These are phyloP conservation scores for Cyclina sinensis DNA, from an alignment of 1,140 invertebrate genomes.

Conservation along the genomic window DNA sequence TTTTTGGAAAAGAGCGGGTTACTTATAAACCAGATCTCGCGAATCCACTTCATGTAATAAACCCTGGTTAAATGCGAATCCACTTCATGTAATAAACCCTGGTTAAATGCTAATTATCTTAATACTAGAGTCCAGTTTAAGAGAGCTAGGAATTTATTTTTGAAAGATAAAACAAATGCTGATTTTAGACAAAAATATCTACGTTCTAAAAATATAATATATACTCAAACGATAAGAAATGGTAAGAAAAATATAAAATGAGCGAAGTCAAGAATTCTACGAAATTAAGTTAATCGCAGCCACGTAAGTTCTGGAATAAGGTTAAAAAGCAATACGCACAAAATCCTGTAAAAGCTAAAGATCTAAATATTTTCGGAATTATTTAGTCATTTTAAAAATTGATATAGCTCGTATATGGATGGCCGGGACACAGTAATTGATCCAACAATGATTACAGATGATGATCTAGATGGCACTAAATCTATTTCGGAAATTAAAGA, in stretches of 20 bases:
- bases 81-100: background rate
- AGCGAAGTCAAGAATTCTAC: background rate
- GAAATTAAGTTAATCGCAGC: slow-evolving; percentile 2
- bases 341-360: background rate
- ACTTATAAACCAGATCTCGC: background rate
- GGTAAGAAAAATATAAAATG: background rate
- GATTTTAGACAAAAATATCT: background rate
- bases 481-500: background rate
- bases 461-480: slow-evolving; percentile 7
- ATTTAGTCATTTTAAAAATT: background rate
- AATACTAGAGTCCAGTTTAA: background rate
- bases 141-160: slow-evolving; percentile 22
- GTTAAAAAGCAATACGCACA: background rate
- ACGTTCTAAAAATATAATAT: background rate
- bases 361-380: background rate
- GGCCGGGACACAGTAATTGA: background rate
- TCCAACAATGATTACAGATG: background rate
- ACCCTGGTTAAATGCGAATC: slow-evolving; percentile 14
- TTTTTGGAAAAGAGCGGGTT: background rate
- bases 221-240: background rate
- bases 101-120: slow-evolving; percentile 16
- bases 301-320: background rate
- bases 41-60: background rate
- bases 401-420: background rate
- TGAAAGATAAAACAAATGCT: slow-evolving; percentile 16